These are phyloP conservation scores for Galemys pyrenaicus DNA, from an alignment of 2,113 vertebrate genomes.

Conservation along the genomic window DNA sequence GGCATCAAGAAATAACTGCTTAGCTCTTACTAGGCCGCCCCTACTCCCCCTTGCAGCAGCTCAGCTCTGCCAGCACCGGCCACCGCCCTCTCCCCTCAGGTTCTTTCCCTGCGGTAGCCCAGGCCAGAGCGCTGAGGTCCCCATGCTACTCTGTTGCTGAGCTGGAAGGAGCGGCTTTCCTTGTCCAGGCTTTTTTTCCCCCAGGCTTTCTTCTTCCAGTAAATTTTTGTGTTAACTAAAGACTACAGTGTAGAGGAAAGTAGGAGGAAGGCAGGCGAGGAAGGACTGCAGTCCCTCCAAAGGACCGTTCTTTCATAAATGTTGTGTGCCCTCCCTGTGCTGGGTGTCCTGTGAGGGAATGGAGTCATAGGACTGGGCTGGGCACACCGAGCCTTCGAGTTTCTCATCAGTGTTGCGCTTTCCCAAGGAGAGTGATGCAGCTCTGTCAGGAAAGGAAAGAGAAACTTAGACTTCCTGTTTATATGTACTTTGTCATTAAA, in stretches of 20 bases:
- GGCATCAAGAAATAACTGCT: not conserved
- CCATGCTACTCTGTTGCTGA: not conserved
- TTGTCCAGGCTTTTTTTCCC: too few relatives aligned
- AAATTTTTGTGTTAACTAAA: not conserved
- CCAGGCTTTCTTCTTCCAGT: too few relatives aligned
- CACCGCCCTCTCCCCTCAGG: not conserved
- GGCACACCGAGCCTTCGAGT: too few relatives aligned
- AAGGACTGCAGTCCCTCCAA: not conserved
- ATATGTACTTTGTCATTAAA: not conserved
- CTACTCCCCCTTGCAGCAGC: not conserved
- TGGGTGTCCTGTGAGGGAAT: not conserved
- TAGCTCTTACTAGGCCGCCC: not conserved
- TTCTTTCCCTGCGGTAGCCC: rapidly evolving
- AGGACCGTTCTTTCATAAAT: not conserved
- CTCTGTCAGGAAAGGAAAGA: not conserved
- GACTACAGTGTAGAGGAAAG: not conserved
- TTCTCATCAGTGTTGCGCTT: not conserved
- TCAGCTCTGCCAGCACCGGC: not conserved
- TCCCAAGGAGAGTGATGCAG: rapidly evolving
- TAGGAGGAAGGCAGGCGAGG: not conserved
- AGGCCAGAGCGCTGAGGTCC: rapidly evolving
- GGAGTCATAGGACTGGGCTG: not conserved
- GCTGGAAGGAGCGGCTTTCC: not conserved
- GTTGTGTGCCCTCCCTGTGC: rapidly evolving
- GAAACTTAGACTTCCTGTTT: not conserved